These are phyloP conservation scores for Characodon lateralis DNA, from an alignment of 2,797 vertebrate species.

Conservation along the genomic window DNA sequence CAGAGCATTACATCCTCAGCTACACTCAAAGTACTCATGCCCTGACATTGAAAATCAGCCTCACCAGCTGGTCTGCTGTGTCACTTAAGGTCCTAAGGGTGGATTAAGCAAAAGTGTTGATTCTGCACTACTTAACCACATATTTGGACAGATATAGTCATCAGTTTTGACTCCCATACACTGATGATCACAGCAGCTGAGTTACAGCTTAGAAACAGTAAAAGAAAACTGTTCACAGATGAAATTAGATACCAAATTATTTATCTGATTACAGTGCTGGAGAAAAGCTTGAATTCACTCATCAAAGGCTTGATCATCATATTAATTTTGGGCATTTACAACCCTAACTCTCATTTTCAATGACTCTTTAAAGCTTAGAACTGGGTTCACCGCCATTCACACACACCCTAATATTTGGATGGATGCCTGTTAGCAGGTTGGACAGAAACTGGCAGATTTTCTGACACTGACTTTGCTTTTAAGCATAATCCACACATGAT, in stretches of 20 bases:
- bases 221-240: background rate
- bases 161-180: background rate
- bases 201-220: background rate
- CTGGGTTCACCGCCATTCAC: background rate
- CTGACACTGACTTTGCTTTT: background rate
- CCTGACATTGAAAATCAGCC: constrained; percentile 47
- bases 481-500: background rate
- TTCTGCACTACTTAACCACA: constrained; percentile 8
- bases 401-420: background rate
- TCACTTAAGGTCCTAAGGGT: constrained; percentile 28
- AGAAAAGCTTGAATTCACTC: background rate
- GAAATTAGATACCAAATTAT: background rate
- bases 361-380: background rate
- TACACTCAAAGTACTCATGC: constrained; percentile 24
- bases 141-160: background rate
- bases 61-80: constrained; percentile 35
- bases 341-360: background rate
- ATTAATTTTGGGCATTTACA: background rate
- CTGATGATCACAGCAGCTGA: background rate
- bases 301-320: background rate
- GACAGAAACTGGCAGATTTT: background rate
- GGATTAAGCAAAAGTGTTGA: constrained; percentile 33
- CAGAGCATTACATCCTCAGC: constrained; percentile 42
- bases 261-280: background rate
- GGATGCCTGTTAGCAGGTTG: background rate